These are phyloP conservation scores for Andricus grossulariae DNA, from an alignment of 1,140 invertebrate species.

Conservation along the genomic window DNA sequence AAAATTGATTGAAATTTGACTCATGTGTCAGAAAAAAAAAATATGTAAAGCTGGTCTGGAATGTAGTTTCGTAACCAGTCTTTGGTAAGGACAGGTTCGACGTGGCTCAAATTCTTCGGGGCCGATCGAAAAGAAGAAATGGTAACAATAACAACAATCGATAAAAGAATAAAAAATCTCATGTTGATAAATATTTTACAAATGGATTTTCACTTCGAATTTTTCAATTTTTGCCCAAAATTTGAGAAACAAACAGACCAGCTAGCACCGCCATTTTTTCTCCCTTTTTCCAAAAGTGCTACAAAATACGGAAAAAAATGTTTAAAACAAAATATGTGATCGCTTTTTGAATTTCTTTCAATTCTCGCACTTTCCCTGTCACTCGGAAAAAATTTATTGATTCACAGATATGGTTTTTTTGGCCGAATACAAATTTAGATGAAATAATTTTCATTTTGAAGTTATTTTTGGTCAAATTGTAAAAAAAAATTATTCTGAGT, in stretches of 20 bases:
- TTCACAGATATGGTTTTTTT: too few species aligned
- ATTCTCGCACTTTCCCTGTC: constrained; percentile 53
- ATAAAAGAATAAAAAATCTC: neutral
- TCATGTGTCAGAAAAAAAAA: constrained; percentile 2
- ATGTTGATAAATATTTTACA: neutral
- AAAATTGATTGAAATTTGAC: constrained; percentile 1
- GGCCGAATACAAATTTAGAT: too few species aligned
- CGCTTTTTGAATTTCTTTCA: constrained; percentile 8
- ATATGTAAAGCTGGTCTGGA: constrained; percentile 29
- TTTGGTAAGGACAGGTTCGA: constrained; percentile 29
- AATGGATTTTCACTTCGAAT: too few species aligned
- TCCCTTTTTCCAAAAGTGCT: too few species aligned
- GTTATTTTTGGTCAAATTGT: too few species aligned
- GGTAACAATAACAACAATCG: neutral
- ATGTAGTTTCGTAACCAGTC: constrained; percentile 28
- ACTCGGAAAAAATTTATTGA: too few species aligned
- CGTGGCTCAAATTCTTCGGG: constrained; percentile 12
- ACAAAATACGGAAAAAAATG: too few species aligned
- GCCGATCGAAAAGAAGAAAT: neutral
- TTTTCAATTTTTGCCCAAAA: too few species aligned
- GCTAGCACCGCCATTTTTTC: too few species aligned
- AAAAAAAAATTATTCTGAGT: constrained; percentile 18
- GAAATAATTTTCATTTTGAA: too few species aligned
- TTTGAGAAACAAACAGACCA: too few species aligned
- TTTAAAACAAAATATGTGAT: too few species aligned